Evolutionary conservation across 2,113 vertebrate genomes (phyloP).

Genomic region (Gila orcuttii): DNA sequence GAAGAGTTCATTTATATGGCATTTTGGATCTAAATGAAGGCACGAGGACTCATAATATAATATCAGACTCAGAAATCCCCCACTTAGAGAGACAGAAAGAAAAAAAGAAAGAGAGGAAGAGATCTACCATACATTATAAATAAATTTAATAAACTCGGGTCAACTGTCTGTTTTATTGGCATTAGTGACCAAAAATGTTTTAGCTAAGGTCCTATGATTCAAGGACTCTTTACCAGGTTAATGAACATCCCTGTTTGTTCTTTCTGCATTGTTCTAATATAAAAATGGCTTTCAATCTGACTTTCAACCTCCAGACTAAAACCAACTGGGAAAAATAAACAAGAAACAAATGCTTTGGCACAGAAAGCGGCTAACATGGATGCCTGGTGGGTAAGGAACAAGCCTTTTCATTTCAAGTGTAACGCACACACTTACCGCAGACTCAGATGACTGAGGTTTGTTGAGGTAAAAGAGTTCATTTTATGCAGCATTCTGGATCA

Average conservation of each 20-base stretch:
- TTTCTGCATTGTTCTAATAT: not conserved
- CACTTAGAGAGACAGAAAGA: not conserved
- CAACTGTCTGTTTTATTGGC: not conserved
- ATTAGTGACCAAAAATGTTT: not conserved
- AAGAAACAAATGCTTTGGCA: conserved; percentile 50
- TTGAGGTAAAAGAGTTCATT: conserved; percentile 43
- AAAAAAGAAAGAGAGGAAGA: not conserved
- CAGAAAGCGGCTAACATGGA: not conserved
- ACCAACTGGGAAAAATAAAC: conserved; percentile 43
- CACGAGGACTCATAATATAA: not conserved
- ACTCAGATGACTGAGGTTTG: conserved; percentile 11
- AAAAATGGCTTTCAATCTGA: not conserved
- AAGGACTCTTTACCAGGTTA: not conserved
- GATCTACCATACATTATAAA: not conserved
- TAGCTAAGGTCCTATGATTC: too few relatives aligned
- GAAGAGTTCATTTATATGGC: conserved; percentile 29
- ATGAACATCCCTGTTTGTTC: not conserved
- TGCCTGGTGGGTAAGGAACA: conserved; percentile 10
- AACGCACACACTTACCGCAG: not conserved
- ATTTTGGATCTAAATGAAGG: conserved; percentile 22
- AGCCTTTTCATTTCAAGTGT: not conserved
- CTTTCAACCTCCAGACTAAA: conserved; percentile 8
- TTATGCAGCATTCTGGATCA: conserved; percentile 33
- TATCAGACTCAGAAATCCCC: conserved; percentile 5
- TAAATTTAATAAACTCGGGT: not conserved